Conservation (phyloP, 2,888 invertebrate species). For the Limenitis camilla region DNA sequence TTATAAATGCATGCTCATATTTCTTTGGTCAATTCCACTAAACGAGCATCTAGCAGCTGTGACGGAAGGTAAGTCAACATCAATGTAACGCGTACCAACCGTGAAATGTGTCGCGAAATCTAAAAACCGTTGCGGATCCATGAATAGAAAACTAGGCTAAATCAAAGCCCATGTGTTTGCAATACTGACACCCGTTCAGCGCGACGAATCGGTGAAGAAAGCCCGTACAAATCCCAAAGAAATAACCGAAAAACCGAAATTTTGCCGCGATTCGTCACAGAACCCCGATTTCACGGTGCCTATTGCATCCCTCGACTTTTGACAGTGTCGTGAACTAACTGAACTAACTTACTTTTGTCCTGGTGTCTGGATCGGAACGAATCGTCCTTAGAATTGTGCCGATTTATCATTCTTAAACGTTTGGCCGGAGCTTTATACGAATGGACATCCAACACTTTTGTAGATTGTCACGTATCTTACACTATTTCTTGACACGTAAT, state of each 20-base stretch:
- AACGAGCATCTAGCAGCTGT: conserved; percentile 65
- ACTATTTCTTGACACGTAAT: conserved; percentile 47
- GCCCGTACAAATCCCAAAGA: conserved; percentile 74
- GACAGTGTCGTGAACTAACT: conserved; percentile 32
- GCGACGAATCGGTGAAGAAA: conserved; percentile 70
- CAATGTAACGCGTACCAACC: conserved; percentile 68
- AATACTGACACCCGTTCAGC: conserved; percentile 70
- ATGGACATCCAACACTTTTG: conserved; percentile 60
- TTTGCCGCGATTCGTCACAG: conserved; percentile 72
- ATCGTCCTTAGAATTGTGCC: conserved; percentile 56
- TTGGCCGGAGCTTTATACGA: conserved; percentile 52
- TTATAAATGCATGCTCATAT: conserved; percentile 1
- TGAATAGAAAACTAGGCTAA: conserved; percentile 50
- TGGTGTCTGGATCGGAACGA: conserved; percentile 61
- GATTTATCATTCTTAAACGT: conserved; percentile 72
- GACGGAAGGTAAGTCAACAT: conserved; percentile 74
- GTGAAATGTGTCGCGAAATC: conserved; percentile 70
- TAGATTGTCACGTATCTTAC: conserved; percentile 61
- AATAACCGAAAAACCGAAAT: conserved; percentile 76
- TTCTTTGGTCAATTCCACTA: conserved; percentile 27
- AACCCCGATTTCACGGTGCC: conserved; percentile 63
- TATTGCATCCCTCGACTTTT: conserved; percentile 45
- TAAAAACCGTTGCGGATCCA: conserved; percentile 59
- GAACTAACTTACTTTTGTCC: conserved; percentile 57
- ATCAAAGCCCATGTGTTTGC: conserved; percentile 72